Base-by-base conservation (phyloP, 2,797 vertebrate species). In the Amniataba percoides region DNA sequence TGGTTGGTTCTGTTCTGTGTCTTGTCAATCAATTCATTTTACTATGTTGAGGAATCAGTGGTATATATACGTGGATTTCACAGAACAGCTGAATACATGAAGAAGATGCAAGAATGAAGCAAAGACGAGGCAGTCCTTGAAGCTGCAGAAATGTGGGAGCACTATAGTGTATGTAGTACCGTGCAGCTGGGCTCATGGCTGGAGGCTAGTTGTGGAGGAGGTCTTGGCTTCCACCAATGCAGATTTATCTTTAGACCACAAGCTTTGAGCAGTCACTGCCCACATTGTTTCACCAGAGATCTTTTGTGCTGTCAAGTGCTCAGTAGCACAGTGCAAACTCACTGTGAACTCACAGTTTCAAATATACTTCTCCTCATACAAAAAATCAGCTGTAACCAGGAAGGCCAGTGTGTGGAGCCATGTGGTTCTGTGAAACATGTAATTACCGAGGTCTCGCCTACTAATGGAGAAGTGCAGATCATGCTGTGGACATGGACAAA, bases 171-270 rank as follows among this genome's bases (percentile, higher is more conserved):
- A 7, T 46, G 19, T 4, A 19, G 12, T 1, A 31, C 60, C n/a
- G 6, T 62, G 48, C 31, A 34, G 51, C 40, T 40, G 0, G 10
- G 51, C 73, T 71, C 16, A 62, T 52, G 67, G 57, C 79, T 56
- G 52, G 49, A 39, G 73, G 79, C 51, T 19, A 57, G 25, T 31
- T 72, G 79, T 81, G 79, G 79, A 57, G 79, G 79, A 77, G 68
- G 56, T 58, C 68, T 77, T 67, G 65, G 64, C 72, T 75, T 55
- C 60, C 55, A 59, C 53, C 27, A 2, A 42, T 63, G 21, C 57
- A 72, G 51, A 62, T 56, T 68, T 72, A 81, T 77, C 62, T 81
- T 81, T 77, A 81, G 74, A 77, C 43, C 62, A 16, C 27, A 40
- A 16, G 68, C 57, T 68, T 62, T 58, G 25, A 77, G 62, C 68